Percentiles rank a stretch among this genome's conserved stretches.
These are phyloP conservation scores for Chloroceryle inda DNA, from an alignment of 2,797 vertebrate genomes.

Conservation along the genomic window DNA sequence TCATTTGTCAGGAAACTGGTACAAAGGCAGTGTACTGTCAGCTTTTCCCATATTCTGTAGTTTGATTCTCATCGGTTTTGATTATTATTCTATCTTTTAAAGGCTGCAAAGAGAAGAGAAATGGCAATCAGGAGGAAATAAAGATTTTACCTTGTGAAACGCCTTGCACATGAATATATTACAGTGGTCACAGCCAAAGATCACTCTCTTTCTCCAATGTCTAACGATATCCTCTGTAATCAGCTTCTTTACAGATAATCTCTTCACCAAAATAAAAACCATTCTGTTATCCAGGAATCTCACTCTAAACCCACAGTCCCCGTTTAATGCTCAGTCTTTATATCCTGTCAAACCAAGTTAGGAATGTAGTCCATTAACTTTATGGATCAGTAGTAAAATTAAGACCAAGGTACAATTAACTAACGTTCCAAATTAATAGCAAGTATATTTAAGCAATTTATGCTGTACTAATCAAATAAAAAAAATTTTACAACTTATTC, in stretches of 20 bases:
- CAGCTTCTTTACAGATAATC: not conserved
- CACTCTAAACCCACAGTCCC: not conserved
- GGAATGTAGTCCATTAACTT: not conserved
- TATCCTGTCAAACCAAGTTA: not conserved
- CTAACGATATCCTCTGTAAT: not conserved
- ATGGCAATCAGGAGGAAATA: slow-evolving; percentile 1
- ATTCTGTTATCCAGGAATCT: not conserved
- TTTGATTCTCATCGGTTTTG: not conserved
- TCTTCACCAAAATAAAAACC: not conserved
- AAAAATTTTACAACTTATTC: not conserved
- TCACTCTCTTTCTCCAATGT: not conserved
- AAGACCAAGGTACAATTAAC: not conserved
- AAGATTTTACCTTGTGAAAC: not conserved
- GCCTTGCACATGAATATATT: not conserved
- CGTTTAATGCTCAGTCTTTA: not conserved
- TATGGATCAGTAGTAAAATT: not conserved
- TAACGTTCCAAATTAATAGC: not conserved
- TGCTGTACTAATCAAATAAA: not conserved
- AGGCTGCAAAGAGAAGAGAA: not conserved
- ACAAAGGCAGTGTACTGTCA: not conserved
- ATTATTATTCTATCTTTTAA: not conserved
- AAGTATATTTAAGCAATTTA: not conserved
- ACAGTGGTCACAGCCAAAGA: fast-evolving
- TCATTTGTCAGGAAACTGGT: slow-evolving; percentile 31
- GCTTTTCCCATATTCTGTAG: not conserved